A percentile compares a stretch with the other conserved stretches of the same genome.
Conservation (phyloP, 2,797 vertebrate species). For the Vultur gryphus region DNA sequence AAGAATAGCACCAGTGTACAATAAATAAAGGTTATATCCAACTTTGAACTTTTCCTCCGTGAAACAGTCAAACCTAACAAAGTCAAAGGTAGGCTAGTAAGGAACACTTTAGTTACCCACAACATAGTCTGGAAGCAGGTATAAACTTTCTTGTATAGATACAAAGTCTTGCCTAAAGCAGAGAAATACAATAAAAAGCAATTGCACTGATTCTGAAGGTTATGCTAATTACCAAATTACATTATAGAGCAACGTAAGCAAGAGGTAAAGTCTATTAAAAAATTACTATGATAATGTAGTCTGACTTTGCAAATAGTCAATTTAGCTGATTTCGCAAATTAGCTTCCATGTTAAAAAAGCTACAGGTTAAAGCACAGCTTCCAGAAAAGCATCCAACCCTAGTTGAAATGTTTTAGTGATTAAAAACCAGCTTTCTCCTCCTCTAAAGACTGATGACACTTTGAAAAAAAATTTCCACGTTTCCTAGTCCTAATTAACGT, state of each 20-base stretch:
- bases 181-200: neutral
- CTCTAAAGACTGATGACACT: neutral
- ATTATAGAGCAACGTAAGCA: neutral
- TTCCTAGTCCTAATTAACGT: neutral
- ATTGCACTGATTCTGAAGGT: neutral
- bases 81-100: neutral
- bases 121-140: neutral
- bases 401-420: neutral
- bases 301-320: neutral
- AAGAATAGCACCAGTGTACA: neutral
- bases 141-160: neutral
- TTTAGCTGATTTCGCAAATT: neutral
- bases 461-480: fast-evolving
- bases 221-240: neutral
- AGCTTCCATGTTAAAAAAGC: neutral
- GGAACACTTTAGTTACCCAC: neutral
- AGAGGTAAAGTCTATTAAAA: neutral
- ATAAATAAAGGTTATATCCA: neutral
- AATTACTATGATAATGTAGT: neutral
- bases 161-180: neutral
- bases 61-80: neutral
- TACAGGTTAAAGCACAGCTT: neutral
- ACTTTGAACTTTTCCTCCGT: neutral
- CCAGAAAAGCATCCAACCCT: neutral
- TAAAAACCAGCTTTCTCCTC: neutral